These are phyloP conservation scores for Myotis yumanensis DNA, from an alignment of 2,113 vertebrate genomes.

Conservation along the genomic window DNA sequence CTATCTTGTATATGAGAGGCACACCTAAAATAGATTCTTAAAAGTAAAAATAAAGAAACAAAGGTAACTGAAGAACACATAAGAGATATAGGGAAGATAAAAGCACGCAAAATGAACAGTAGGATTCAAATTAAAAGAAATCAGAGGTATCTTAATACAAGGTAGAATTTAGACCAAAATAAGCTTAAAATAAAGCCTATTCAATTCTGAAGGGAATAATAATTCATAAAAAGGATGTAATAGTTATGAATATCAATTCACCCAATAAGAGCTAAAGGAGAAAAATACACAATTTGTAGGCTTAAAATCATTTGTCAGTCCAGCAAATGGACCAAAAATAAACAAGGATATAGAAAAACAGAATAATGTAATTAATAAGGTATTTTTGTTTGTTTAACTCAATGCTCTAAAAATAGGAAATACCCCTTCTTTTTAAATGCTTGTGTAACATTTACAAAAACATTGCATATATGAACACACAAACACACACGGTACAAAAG, in stretches of 20 bases:
- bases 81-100: no score
- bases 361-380: neutral
- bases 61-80: neutral
- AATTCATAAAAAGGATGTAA: neutral
- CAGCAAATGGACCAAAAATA: neutral
- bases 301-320: conserved; percentile 16
- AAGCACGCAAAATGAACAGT: no score
- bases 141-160: neutral
- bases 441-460: neutral
- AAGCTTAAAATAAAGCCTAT: neutral
- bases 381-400: conserved; percentile 42
- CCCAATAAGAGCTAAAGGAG: neutral
- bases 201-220: conserved; percentile 13
- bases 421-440: neutral
- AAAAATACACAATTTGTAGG: neutral
- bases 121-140: neutral
- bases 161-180: neutral
- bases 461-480: neutral
- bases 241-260: neutral
- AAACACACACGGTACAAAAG: neutral
- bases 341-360: neutral
- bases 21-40: neutral
- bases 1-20: neutral
- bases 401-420: conserved; percentile 32
- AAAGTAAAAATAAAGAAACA: neutral